Conservation (phyloP, 2,113 vertebrate genomes). For the Siniperca chuatsi region DNA sequence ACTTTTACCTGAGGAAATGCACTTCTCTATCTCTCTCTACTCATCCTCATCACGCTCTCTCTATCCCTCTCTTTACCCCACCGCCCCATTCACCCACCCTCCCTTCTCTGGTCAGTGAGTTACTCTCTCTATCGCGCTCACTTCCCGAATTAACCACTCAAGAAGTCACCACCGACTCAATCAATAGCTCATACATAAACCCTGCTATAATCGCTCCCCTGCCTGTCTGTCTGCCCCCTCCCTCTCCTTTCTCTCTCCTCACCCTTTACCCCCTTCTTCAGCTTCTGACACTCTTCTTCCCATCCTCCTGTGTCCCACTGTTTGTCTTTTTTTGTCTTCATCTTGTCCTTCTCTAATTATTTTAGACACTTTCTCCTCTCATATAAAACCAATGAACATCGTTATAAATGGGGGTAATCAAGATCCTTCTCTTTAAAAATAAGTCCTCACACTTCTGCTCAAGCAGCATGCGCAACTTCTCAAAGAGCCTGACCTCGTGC, state of each 20-base stretch:
- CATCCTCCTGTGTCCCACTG: conserved; percentile 30
- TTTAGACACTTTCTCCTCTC: not conserved
- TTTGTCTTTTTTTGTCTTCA: conserved; percentile 29
- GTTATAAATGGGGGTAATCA: not conserved
- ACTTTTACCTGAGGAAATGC: conserved; percentile 54
- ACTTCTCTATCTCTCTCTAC: conserved; percentile 39
- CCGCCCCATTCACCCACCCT: conserved; percentile 43
- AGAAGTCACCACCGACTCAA: conserved; percentile 90
- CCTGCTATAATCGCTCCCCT: conserved; percentile 87
- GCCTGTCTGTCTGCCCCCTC: conserved; percentile 78
- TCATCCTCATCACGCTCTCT: conserved; percentile 61
- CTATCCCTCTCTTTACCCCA: conserved; percentile 68
- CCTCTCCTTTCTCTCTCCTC: conserved; percentile 25
- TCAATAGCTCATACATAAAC: conserved; percentile 92
- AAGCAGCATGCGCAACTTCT: not conserved
- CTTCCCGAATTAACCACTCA: conserved; percentile 91
- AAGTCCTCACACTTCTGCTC: not conserved
- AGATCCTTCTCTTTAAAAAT: not conserved
- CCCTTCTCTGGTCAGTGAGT: conserved; percentile 82
- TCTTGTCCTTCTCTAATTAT: conserved; percentile 17
- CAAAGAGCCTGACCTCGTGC: not conserved
- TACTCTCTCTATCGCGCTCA: conserved; percentile 88
- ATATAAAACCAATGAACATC: not conserved
- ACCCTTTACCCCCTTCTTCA: conserved; percentile 37
- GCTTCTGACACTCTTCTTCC: conserved; percentile 43